A percentile compares a stretch with the other conserved stretches of the same genome.
phyloP scores from a whole-genome alignment of 2,797 vertebrate genomes.

The Fistularia commersonii region DNA sequence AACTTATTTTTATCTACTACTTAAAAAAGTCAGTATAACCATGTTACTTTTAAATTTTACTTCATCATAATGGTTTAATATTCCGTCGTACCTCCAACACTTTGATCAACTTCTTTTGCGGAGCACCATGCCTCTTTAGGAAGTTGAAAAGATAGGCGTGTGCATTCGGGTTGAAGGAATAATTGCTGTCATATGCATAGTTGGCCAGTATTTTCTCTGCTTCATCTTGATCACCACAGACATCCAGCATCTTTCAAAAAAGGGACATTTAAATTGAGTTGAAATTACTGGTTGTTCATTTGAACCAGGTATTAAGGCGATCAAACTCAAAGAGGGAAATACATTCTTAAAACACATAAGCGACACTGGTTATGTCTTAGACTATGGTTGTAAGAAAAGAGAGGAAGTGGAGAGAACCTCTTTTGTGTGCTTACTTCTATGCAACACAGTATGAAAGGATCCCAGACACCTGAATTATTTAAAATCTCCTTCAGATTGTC shows the following conservation, averaged over 20 bases:
- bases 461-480: slow-evolving; percentile 87
- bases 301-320: not conserved
- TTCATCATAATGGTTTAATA: not conserved
- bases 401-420: not conserved
- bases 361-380: too few relatives aligned
- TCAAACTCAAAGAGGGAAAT: not conserved
- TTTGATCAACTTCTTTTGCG: slow-evolving; percentile 66
- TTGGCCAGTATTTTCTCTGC: slow-evolving; percentile 77
- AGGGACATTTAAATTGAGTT: not conserved
- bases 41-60: not conserved
- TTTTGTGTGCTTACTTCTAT: slow-evolving; percentile 77
- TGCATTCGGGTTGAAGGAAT: slow-evolving; percentile 91
- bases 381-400: not conserved
- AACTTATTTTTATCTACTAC: too few relatives aligned
- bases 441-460: slow-evolving; percentile 85
- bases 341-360: too few relatives aligned
- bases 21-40: too few relatives aligned
- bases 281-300: not conserved
- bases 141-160: slow-evolving; percentile 85
- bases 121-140: slow-evolving; percentile 74
- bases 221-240: slow-evolving; percentile 75
- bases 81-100: slow-evolving; percentile 78
- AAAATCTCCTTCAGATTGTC: slow-evolving; percentile 78
- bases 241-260: slow-evolving; percentile 84
- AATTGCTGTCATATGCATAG: slow-evolving; percentile 83